phyloP scores from a whole-genome alignment of 2,797 vertebrate genomes.

The Acanthis flammea region DNA sequence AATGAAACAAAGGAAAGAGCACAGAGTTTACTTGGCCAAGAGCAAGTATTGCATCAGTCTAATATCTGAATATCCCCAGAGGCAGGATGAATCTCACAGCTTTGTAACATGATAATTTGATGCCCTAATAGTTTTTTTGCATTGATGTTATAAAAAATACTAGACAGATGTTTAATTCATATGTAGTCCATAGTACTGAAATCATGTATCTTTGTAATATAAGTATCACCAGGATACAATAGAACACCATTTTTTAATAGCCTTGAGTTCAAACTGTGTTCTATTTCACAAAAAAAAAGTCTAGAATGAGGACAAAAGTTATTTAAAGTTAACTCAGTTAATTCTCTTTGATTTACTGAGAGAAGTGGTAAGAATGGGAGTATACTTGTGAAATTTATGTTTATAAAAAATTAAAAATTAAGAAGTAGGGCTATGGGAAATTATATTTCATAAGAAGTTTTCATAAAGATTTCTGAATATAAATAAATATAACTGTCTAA shows the following conservation, averaged over 20 bases:
- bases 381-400: background rate
- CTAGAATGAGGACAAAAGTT: background rate
- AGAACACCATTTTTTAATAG: background rate
- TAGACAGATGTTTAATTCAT: constrained; percentile 34
- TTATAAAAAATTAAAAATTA: background rate
- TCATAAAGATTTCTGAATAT: background rate
- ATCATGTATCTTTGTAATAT: background rate
- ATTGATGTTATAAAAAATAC: background rate
- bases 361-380: background rate
- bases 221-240: background rate
- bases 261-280: background rate
- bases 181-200: background rate
- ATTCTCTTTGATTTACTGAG: background rate
- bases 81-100: background rate
- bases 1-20: constrained; percentile 7
- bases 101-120: constrained; percentile 34
- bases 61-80: background rate
- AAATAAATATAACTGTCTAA: background rate
- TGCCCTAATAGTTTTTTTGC: background rate
- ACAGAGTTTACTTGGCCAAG: background rate
- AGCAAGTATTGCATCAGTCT: constrained; percentile 27
- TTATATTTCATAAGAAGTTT: background rate
- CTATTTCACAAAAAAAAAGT: background rate
- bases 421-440: background rate
- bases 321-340: background rate